Conservation (phyloP, 2,888 invertebrate species). For the Drosophila kanekoi region DNA sequence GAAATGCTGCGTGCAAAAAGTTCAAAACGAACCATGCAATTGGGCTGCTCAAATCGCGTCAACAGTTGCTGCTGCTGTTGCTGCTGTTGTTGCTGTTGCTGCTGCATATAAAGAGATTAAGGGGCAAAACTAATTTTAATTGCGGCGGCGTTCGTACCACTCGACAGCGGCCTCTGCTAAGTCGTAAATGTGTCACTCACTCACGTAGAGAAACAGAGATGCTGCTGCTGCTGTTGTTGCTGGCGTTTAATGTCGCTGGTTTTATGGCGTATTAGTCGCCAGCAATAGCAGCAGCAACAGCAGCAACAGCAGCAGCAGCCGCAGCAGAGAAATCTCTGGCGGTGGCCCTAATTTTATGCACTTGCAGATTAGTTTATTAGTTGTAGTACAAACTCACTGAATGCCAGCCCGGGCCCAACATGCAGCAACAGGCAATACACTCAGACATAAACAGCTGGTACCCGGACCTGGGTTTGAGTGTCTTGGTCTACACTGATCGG, state of each 20-base stretch:
- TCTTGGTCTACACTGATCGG: slow-evolving; percentile 40
- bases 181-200: slow-evolving; percentile 78
- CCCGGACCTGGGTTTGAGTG: slow-evolving; percentile 17
- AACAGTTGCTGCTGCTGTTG: slow-evolving; percentile 43
- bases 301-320: slow-evolving; percentile 5
- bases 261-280: slow-evolving; percentile 70
- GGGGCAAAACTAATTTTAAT: slow-evolving; percentile 78
- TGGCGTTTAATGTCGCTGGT: slow-evolving; percentile 53
- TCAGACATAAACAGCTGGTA: slow-evolving; percentile 4
- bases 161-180: slow-evolving; percentile 37
- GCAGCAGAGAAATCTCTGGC: slow-evolving; percentile 49
- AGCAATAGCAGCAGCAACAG: slow-evolving; percentile 41
- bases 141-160: slow-evolving; percentile 53
- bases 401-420: slow-evolving; percentile 31
- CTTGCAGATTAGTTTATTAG: slow-evolving; percentile 81
- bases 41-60: slow-evolving; percentile 70
- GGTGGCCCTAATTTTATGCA: slow-evolving; percentile 81
- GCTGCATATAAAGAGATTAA: slow-evolving; percentile 74
- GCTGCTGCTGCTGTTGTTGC: slow-evolving; percentile 5
- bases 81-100: slow-evolving; percentile 36
- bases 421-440: slow-evolving; percentile 2
- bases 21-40: slow-evolving; percentile 78
- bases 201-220: slow-evolving; percentile 35
- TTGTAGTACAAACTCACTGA: slow-evolving; percentile 78
- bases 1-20: slow-evolving; percentile 78